phyloP scores from a whole-genome alignment of 2,113 vertebrate species.

The Triplophysa dalaica region DNA sequence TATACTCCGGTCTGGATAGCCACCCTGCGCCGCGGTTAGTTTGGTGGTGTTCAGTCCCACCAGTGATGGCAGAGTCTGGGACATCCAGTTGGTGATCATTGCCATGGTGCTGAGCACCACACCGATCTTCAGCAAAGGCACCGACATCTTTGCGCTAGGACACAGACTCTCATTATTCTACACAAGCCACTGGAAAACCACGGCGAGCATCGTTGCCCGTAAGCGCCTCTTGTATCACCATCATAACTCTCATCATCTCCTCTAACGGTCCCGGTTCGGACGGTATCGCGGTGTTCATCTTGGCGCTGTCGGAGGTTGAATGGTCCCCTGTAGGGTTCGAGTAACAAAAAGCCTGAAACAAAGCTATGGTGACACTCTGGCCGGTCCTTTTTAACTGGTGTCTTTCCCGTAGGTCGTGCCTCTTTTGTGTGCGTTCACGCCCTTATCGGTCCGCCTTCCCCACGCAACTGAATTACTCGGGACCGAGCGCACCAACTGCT shows the following conservation, averaged over 20 bases:
- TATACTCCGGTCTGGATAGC: constrained; percentile 88
- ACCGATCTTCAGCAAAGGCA: constrained; percentile 95
- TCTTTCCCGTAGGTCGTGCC: constrained; percentile 59
- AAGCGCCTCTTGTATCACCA: constrained; percentile 63
- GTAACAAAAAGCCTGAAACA: neutral
- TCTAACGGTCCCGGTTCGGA: constrained; percentile 65
- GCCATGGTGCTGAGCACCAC: constrained; percentile 99
- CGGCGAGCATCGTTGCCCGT: constrained; percentile 72
- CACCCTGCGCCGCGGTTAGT: constrained; percentile 86
- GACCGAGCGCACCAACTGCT: constrained; percentile 56
- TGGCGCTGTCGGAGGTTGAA: constrained; percentile 26
- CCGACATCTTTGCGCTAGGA: constrained; percentile 84
- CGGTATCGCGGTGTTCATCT: constrained; percentile 70
- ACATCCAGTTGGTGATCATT: constrained; percentile 99
- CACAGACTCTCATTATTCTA: constrained; percentile 80
- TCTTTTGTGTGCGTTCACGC: constrained; percentile 70
- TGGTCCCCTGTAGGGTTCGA: neutral
- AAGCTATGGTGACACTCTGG: constrained; percentile 13
- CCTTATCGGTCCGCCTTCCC: constrained; percentile 67
- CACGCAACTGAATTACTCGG: constrained; percentile 64
- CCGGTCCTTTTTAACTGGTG: constrained; percentile 60
- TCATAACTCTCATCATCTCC: neutral
- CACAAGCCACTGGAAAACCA: constrained; percentile 71
- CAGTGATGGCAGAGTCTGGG: constrained; percentile 94
- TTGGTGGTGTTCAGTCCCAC: constrained; percentile 94